Conservation (phyloP, 2,113 vertebrate genomes). For the Nyctibius bracteatus region DNA sequence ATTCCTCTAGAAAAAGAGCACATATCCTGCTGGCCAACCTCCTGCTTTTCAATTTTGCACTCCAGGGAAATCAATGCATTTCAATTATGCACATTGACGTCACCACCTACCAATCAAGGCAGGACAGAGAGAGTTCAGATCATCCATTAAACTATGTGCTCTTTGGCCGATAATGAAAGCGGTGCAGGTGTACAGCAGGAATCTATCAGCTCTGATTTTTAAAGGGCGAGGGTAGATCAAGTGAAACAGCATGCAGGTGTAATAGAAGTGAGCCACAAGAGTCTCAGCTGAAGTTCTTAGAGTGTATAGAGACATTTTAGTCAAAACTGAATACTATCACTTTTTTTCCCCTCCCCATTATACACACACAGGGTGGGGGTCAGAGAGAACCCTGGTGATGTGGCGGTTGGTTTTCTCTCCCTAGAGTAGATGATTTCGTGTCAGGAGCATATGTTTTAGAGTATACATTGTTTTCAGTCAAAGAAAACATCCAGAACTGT, state of each 20-base stretch:
- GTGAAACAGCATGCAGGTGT: neutral
- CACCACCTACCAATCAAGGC: neutral
- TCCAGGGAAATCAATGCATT: neutral
- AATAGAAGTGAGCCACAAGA: rapidly evolving
- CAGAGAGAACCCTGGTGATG: neutral
- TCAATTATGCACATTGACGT: neutral
- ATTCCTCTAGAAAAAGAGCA: neutral
- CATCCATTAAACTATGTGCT: neutral
- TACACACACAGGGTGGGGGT: neutral
- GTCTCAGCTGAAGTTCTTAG: neutral
- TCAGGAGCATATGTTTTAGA: neutral
- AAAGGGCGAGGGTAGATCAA: neutral
- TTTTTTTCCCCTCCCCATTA: neutral
- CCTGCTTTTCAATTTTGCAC: neutral
- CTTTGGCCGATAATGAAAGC: neutral
- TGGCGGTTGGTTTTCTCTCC: neutral
- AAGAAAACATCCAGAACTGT: neutral
- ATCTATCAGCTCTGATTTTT: neutral
- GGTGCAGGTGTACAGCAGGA: neutral
- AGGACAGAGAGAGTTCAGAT: neutral
- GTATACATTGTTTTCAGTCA: neutral
- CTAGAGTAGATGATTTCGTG: neutral
- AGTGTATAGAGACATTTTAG: neutral
- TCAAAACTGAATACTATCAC: neutral
- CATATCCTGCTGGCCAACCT: neutral